These are phyloP conservation scores for Neotragus moschatus DNA, from an alignment of 2,113 vertebrate genomes.

Conservation along the genomic window DNA sequence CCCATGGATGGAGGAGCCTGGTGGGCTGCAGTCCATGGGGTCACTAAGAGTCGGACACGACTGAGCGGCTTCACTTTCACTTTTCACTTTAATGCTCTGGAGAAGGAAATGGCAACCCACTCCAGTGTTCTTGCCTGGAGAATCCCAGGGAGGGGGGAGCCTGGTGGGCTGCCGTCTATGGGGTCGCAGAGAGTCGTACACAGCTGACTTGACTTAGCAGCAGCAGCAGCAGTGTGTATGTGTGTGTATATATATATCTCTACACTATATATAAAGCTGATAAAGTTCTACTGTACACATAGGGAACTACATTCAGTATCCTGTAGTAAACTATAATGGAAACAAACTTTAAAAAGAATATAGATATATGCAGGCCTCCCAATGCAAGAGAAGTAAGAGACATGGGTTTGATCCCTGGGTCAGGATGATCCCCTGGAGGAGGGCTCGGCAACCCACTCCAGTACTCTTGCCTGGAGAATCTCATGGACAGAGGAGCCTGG, in stretches of 20 bases:
- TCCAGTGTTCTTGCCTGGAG: no score
- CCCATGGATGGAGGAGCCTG: no score
- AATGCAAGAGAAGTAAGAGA: not conserved
- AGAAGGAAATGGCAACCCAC: no score
- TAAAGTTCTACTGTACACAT: not conserved
- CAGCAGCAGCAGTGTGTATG: no score
- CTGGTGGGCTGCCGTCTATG: no score
- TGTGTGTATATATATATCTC: rapidly evolving
- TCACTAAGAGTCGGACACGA: no score
- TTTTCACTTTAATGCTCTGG: no score
- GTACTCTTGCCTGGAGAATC: not conserved
- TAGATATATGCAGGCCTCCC: not conserved
- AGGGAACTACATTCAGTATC: not conserved
- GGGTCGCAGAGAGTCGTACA: no score
- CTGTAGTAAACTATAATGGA: not conserved
- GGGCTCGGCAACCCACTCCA: not conserved
- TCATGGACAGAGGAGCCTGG: not conserved
- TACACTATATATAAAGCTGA: not conserved
- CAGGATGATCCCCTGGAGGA: not conserved
- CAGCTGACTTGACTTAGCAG: no score
- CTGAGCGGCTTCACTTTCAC: no score
- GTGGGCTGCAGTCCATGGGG: no score
- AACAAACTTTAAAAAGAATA: not conserved
- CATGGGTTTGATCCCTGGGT: not conserved
- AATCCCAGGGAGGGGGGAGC: no score